These are phyloP conservation scores for Lasioglossum zephyrum DNA, from an alignment of 2,888 invertebrate genomes.

Conservation along the genomic window DNA sequence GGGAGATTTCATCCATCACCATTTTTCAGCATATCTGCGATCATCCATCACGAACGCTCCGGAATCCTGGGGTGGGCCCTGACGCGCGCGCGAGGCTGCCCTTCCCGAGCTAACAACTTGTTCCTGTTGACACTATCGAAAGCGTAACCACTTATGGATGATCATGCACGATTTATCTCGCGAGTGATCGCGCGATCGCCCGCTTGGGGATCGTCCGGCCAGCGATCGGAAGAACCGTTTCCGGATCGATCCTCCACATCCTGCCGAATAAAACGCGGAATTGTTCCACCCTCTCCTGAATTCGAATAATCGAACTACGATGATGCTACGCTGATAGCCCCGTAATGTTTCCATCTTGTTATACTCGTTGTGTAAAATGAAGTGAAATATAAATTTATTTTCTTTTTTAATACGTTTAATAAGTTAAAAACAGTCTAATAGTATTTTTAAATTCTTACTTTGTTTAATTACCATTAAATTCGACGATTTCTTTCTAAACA, in stretches of 20 bases:
- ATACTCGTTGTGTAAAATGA: background rate
- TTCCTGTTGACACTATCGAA: constrained; percentile 75
- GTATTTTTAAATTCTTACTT: too few relatives aligned
- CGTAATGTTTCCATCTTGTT: background rate
- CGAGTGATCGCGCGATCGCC: constrained; percentile 35
- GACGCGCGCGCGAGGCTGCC: constrained; percentile 68
- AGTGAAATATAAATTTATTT: too few relatives aligned
- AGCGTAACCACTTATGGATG: constrained; percentile 69
- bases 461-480: too few relatives aligned
- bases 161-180: constrained; percentile 68
- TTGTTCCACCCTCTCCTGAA: background rate
- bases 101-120: constrained; percentile 73
- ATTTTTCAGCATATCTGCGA: constrained; percentile 76
- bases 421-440: too few relatives aligned
- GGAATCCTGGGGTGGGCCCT: constrained; percentile 73
- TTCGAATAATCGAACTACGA: background rate
- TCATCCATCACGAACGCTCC: constrained; percentile 75
- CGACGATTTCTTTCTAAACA: background rate
- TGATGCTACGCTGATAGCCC: background rate
- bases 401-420: too few relatives aligned
- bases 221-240: background rate
- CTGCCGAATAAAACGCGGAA: background rate
- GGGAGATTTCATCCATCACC: constrained; percentile 76
- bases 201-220: constrained; percentile 9
- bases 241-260: constrained; percentile 1